A percentile compares a stretch with the other conserved stretches of the same genome.
Conservation (phyloP, 2,797 vertebrate genomes). For the Chelidonichthys spinosus region DNA sequence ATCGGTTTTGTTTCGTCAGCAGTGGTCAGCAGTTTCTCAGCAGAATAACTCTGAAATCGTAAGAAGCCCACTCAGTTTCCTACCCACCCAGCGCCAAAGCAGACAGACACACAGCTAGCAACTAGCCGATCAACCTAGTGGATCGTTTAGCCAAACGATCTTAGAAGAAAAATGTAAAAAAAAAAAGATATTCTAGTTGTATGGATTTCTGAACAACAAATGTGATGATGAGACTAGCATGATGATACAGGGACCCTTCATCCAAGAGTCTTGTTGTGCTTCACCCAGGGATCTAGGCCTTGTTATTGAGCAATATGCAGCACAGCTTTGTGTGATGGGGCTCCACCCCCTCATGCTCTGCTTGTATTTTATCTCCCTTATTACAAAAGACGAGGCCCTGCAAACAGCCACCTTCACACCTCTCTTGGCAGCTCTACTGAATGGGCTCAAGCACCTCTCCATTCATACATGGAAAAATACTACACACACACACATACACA, state of each 20-base stretch:
- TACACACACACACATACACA: conserved; percentile 2
- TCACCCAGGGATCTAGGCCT: conserved; percentile 46
- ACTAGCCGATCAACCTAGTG: neutral
- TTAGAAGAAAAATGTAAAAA: neutral
- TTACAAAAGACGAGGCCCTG: conserved; percentile 71
- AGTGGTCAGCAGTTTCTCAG: neutral
- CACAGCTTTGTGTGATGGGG: conserved; percentile 60
- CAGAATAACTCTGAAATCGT: neutral
- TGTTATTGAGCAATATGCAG: conserved; percentile 70
- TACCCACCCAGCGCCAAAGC: neutral
- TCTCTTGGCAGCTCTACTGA: conserved; percentile 56
- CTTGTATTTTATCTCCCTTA: conserved; percentile 67
- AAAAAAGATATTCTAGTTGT: neutral
- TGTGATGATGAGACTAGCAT: conserved; percentile 18
- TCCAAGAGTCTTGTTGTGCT: conserved; percentile 52
- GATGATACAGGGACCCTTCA: conserved; percentile 45
- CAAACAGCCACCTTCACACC: conserved; percentile 72
- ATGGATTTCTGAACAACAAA: neutral
- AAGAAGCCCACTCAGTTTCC: neutral
- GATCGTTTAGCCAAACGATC: neutral
- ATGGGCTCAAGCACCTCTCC: conserved; percentile 58
- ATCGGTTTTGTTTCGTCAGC: neutral
- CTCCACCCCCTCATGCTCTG: conserved; percentile 50
- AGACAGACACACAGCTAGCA: neutral
- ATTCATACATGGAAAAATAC: conserved; percentile 60